Evolutionary conservation across 1,140 invertebrate genomes (phyloP), one percentile per base, ranked within the genome.

Genomic region (Papilio dardanus): DNA sequence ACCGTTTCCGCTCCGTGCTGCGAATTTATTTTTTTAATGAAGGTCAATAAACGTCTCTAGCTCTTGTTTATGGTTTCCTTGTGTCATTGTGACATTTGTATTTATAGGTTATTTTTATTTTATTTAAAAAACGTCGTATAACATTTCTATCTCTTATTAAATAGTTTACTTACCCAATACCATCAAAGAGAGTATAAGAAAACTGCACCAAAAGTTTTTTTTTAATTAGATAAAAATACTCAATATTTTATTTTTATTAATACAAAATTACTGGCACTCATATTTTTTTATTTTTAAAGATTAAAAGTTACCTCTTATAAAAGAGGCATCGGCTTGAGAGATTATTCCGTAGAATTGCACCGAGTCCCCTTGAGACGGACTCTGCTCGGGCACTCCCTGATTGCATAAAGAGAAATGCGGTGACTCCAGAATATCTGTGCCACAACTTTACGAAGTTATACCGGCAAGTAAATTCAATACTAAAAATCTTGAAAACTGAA

Each of bases 331-430:
- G 67, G 19, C 8, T 35, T n/a, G n/a, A 40, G 35, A 69, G 67
- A 69, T 69, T 37, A 69, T 69, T 35, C 35, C 4, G 7, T 69
- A 35, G 33, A 69, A 69, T 69, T 42, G 67, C 67, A 40, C 35
- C 19, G 67, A 33, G 21, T 69, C 67, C 67, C 30, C 33, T 69
- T 19, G 67, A 35, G 31, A 40, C 19, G 3, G 21, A 42, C 33
- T 69, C 33, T 19, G 67, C 24, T 19, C 35, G 67, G 67, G 67
- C 10, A 19, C 54, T 24, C 67, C n/a, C 67, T 69, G 67, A 69
- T 69, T 69, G 33, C 67, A 69, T 69, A 69, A 69, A 69, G 33
- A 37, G 35, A 69, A 69, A 40, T 14, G 33, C 40, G 67, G 67
- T 35, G 67, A 69, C 67, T 69, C 42, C 10, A 21, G 8, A 69